Evolutionary conservation across 2,888 invertebrate species (phyloP).

Genomic region (Xylota segnis): DNA sequence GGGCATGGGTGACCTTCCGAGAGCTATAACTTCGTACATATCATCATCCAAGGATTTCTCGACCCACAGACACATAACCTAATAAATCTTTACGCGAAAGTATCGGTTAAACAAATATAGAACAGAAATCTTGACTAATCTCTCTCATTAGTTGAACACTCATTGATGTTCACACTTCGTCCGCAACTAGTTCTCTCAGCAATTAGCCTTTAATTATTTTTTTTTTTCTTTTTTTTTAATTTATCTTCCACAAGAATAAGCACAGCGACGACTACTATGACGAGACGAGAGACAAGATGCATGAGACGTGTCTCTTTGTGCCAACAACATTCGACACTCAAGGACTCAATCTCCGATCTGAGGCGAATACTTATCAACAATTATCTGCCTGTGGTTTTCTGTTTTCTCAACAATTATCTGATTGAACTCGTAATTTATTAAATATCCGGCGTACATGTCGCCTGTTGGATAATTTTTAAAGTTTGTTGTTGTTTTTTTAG

Average conservation of each 20-base stretch:
- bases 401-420: slow-evolving; percentile 68
- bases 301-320: slow-evolving; percentile 17
- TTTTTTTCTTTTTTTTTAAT: no score
- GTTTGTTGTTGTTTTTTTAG: slow-evolving; percentile 2
- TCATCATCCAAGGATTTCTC: no score
- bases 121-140: slow-evolving; percentile 42
- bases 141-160: slow-evolving; percentile 31
- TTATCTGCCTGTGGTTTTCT: slow-evolving; percentile 54
- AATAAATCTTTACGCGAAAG: background rate
- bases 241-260: slow-evolving; percentile 30
- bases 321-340: slow-evolving; percentile 54
- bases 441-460: slow-evolving; percentile 62
- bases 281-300: background rate
- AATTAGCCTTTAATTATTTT: slow-evolving; percentile 64
- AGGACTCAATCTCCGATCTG: slow-evolving; percentile 53
- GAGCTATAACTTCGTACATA: no score
- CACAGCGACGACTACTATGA: background rate
- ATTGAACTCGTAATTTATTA: slow-evolving; percentile 73
- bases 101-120: background rate
- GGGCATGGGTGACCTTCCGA: no score
- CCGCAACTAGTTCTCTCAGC: slow-evolving; percentile 58
- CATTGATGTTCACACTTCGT: slow-evolving; percentile 38
- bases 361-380: slow-evolving; percentile 48
- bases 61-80: no score
- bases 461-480: slow-evolving; percentile 12